These are phyloP conservation scores for Mongoloraphidia duomilia DNA, from an alignment of 2,888 invertebrate genomes.

Conservation along the genomic window DNA sequence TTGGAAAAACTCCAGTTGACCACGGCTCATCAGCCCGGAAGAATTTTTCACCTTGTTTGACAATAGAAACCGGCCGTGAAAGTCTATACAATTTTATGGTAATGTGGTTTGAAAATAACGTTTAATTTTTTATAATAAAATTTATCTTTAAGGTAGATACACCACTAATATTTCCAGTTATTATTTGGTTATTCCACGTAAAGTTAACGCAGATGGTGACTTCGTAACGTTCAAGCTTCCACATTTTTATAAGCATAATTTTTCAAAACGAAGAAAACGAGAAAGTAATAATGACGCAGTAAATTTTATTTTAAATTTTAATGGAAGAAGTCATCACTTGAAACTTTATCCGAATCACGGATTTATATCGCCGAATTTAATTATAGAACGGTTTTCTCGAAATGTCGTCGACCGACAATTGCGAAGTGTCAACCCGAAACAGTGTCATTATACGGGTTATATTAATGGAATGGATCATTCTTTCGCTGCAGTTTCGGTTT, in stretches of 20 bases:
- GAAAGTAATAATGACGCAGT: conserved; percentile 18
- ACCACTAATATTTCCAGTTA: conserved; percentile 32
- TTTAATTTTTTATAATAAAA: not conserved
- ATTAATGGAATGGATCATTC: conserved; percentile 30
- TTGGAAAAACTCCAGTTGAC: too few species aligned
- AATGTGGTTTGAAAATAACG: too few species aligned
- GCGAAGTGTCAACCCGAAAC: conserved; percentile 16
- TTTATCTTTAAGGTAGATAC: conserved; percentile 28
- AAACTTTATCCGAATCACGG: conserved; percentile 35
- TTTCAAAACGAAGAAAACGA: conserved; percentile 8
- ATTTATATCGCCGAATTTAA: conserved; percentile 31
- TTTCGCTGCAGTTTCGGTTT: conserved; percentile 36
- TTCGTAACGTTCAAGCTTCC: conserved; percentile 32
- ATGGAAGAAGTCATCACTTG: conserved; percentile 27
- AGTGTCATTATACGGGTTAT: conserved; percentile 37
- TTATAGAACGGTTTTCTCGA: conserved; percentile 23
- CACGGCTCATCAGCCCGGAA: too few species aligned
- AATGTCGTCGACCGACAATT: conserved; percentile 19
- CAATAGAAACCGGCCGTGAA: too few species aligned
- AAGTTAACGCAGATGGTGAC: conserved; percentile 27
- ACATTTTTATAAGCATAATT: conserved; percentile 28
- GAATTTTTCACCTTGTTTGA: too few species aligned
- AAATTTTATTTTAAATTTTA: conserved; percentile 24
- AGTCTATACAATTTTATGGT: too few species aligned
- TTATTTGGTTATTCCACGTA: conserved; percentile 32